Evolutionary conservation across 1,140 invertebrate genomes (phyloP), one percentile per base, ranked within the genome.

Genomic region (Eumeta japonica): DNA sequence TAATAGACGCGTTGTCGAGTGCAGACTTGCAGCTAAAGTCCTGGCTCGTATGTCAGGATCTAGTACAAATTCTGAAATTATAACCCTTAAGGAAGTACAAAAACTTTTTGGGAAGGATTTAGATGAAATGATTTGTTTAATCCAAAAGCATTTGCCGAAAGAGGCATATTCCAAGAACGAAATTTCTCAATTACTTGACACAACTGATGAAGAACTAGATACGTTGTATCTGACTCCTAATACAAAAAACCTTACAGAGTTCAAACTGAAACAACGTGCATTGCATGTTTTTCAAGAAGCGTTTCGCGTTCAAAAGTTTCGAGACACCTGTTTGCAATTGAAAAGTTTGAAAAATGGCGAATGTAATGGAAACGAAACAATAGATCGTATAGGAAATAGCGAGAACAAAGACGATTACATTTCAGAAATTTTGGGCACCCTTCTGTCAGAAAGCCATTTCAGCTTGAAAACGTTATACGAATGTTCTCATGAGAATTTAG

Each of bases 1-100:
- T 62, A 99, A 99, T 75, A 83, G 84, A 39, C 78, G 97, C 41
- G 95, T 98, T 7, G 85, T 89, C n/a, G 94, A 98, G 78, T 97
- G 94, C 61, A 82, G 90, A 45, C 62, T 98, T 9, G 92, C 92
- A 12, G 85, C 90, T 9, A 87, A 93, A 55, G 79, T 93, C 41
- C 76, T 94, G 46, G 86, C 87, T 10, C 85, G 84, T 40, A 67
- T 72, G 29, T 70, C 76, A 45, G 81, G 81, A 3, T 27, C 35
- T 10, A 30, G 16, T 13, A 38, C 27, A 31, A 47, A 56, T 46
- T 53, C 61, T 4, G 56, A 50, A 35, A 60, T 68, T 19, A 50
- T 71, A 37, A 68, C 64, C 10, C 78, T 95, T 34, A 83, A 82
- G 16, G 83, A 90, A 52, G 55, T 93, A 3, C 91, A 94, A 70